Conservation (phyloP, 2,888 invertebrate genomes). For the Hirtodrosophila cameraria region DNA sequence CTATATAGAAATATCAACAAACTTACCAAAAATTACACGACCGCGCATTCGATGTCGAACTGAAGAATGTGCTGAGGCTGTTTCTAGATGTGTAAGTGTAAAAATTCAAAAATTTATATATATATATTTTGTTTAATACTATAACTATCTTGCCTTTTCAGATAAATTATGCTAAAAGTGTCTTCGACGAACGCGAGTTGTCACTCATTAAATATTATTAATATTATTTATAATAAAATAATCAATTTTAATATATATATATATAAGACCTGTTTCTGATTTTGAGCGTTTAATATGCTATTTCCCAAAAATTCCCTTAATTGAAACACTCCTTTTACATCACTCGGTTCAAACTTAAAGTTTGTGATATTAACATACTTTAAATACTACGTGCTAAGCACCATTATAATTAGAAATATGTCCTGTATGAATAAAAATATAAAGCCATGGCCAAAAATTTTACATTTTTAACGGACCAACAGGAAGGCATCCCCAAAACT, state of each 20-base stretch:
- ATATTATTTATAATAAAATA: slow-evolving; percentile 36
- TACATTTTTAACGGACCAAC: no score
- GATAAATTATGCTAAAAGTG: slow-evolving; percentile 94
- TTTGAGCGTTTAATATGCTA: slow-evolving; percentile 9
- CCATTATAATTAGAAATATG: no score
- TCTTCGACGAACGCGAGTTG: slow-evolving; percentile 91
- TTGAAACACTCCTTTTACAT: no score
- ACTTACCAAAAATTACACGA: slow-evolving; percentile 85
- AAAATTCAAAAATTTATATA: not conserved
- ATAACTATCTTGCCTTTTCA: slow-evolving; percentile 83
- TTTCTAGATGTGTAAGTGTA: slow-evolving; percentile 84
- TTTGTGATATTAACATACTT: no score
- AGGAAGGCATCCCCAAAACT: no score
- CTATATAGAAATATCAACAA: slow-evolving; percentile 84
- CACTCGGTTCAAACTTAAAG: no score
- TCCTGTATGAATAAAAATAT: no score
- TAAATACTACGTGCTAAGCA: no score
- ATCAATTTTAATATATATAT: slow-evolving; percentile 4
- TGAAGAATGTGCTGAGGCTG: slow-evolving; percentile 86
- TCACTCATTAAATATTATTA: slow-evolving; percentile 48
- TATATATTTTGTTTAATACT: not conserved
- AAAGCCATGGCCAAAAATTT: no score
- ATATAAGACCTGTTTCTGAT: not conserved
- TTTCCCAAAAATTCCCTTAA: not conserved
- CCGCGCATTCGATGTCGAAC: slow-evolving; percentile 90